Evolutionary conservation across 2,797 vertebrate genomes (phyloP).

Genomic region (Knipowitschia caucasica): DNA sequence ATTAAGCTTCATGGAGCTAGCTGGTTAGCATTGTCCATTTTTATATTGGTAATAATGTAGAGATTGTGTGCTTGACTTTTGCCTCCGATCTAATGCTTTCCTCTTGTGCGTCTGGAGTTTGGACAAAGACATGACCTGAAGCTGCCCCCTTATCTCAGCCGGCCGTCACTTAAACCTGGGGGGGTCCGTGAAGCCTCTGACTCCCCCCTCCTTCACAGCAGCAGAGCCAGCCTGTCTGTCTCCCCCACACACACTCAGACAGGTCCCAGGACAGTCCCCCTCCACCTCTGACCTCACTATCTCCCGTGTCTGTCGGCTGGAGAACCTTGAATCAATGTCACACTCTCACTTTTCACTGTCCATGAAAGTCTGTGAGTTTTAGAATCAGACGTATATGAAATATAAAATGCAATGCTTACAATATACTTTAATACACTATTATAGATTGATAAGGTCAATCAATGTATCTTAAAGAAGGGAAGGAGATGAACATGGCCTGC

Average conservation of each 20-base stretch:
- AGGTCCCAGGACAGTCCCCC: conserved; percentile 25
- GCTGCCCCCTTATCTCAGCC: conserved; percentile 38
- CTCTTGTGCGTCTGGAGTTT: conserved; percentile 34
- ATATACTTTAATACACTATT: too few relatives aligned
- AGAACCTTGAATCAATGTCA: conserved; percentile 7
- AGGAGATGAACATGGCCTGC: too few relatives aligned
- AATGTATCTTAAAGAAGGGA: too few relatives aligned
- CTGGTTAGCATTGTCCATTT: too few relatives aligned
- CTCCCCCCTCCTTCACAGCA: conserved; percentile 17
- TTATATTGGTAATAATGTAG: not conserved
- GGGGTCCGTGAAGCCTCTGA: conserved; percentile 49
- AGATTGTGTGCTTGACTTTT: conserved; percentile 7
- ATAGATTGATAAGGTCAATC: too few relatives aligned
- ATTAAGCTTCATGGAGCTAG: too few relatives aligned
- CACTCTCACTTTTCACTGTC: not conserved
- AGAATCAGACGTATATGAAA: too few relatives aligned
- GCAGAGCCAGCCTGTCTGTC: conserved; percentile 70
- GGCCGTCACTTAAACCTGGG: conserved; percentile 42
- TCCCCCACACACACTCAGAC: conserved; percentile 32
- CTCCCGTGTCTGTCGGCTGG: conserved; percentile 11
- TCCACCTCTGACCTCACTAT: conserved; percentile 2
- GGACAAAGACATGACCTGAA: conserved; percentile 24
- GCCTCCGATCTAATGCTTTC: conserved; percentile 13
- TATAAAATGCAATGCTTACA: too few relatives aligned
- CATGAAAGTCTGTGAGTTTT: not conserved